Evolutionary conservation across 2,113 vertebrate species (phyloP).

Genomic region (Polypterus bichir): DNA sequence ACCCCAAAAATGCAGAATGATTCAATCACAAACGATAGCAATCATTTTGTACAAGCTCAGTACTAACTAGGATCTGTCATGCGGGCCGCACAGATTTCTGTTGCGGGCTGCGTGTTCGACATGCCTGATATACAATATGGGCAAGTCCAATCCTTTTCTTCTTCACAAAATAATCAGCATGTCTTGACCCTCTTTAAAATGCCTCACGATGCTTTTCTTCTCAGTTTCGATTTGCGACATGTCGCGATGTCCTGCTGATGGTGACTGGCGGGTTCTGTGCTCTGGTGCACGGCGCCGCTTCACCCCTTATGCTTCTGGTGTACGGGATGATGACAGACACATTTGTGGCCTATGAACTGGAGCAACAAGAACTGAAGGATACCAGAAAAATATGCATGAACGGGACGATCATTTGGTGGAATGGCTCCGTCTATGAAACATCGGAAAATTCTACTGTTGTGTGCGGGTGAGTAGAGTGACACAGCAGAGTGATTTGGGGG

Average conservation of each 20-base stretch:
- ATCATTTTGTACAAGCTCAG: too few relatives aligned
- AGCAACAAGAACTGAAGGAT: constrained; percentile 37
- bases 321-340: constrained; percentile 52
- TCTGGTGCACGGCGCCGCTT: constrained; percentile 41
- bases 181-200: too few relatives aligned
- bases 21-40: too few relatives aligned
- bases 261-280: constrained; percentile 45
- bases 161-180: too few relatives aligned
- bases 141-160: too few relatives aligned
- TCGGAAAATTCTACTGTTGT: constrained; percentile 30
- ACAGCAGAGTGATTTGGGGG: too few relatives aligned
- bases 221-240: constrained; percentile 50
- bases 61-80: too few relatives aligned
- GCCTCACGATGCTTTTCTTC: not conserved
- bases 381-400: constrained; percentile 43
- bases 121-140: too few relatives aligned
- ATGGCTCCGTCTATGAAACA: constrained; percentile 37
- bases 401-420: constrained; percentile 42
- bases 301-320: constrained; percentile 51
- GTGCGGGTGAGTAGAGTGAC: constrained; percentile 42
- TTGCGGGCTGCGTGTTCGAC: too few relatives aligned
- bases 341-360: constrained; percentile 47
- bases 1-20: too few relatives aligned
- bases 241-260: constrained; percentile 44
- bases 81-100: too few relatives aligned